Evolutionary conservation across 2,888 invertebrate genomes (phyloP), one percentile per base, ranked within the genome.

Genomic region (Pandemis corylana): DNA sequence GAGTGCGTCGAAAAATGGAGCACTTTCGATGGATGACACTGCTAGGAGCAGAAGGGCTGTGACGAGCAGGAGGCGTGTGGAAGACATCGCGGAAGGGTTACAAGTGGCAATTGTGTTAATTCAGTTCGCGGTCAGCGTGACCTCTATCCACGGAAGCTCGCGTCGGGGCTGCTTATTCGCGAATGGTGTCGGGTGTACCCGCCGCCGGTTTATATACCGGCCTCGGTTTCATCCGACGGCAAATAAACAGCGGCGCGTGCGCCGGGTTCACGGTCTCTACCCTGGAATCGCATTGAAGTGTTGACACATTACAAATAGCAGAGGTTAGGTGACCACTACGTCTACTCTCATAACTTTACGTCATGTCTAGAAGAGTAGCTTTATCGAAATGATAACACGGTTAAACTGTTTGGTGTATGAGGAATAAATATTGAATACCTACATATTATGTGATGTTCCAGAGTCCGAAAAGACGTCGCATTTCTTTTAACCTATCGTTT

Each of bases 201-300:
- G 84, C 83, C 85, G 86, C 81, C 83, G 85, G 85, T 86, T 93
- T 94, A 92, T 94, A 94, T 93, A 94, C 89, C 90, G 93, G 93
- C 94, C 94, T 94, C 94, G 94, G 87, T 87, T 67, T 90, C 92
- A 91, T 92, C 93, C 90, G 90, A 87, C 90, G 84, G 85, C 89
- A 85, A 82, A 88, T 87, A 87, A 87, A 89, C 87, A 85, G 83
- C 36, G 71, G 84, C 82, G 88, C 88, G 80, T 69, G 76, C 75
- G 70, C 87, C 82, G 90, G 90, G 94, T 94, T 94, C 94, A 94
- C 89, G 94, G 94, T 89, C 90, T 79, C 77, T 85, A 87, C 90
- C 91, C 93, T 90, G 93, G 93, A 92, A 84, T 80, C 78, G 79
- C 82, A 80, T 80, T 82, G 79, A 79, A 76, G 71, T 78, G 72